Base-by-base conservation (phyloP, 2,888 invertebrate species). In the Tuberolachnus salignus region DNA sequence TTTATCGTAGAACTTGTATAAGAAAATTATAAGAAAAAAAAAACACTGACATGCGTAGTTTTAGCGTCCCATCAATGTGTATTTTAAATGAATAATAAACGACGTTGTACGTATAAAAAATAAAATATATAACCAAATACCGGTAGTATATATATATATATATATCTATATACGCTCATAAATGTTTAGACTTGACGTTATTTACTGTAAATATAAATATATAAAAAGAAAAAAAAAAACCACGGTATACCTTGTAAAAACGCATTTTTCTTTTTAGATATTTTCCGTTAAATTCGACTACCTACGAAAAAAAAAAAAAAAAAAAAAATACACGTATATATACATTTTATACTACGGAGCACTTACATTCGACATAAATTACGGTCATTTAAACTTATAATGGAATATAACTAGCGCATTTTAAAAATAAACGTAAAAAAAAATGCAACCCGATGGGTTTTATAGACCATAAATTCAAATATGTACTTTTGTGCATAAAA, bases 341-440 rank as follows among this genome's bases (percentile, higher is more conserved):
- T 61, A 34, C 34, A 11, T 61, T 72, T 61, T 63, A 73, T 61
- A 51, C 61, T 21, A 11, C 42, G 1, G 16, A 73, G 61, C 72
- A 42, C 51, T 73, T 61, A 51, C 6, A 51, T 61, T 34, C 21
- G 51, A 73, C 72, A 73, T 73, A 73, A 63, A 73, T 73, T 73
- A 73, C 34, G 61, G 51, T 63, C 51, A 73, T 73, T 73, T 73
- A 63, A 73, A 73, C 72, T 73, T 73, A 72, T 72, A 73, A 73
- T 63, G 72, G 72, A 73, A 73, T 73, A 73, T 63, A 73, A 73
- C 72, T 63, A 49, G 49, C 11, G n/a, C 61, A 51, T 73, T 73
- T 73, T 61, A 72, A 49, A 73, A 34, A 42, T 59, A 34, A 63
- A 73, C 72, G 61, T 51, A 73, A 51, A 73, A 44, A 73, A 55